phyloP scores from a whole-genome alignment of 64 coral and sea anemone species.

The Hydrozoanthus tunicans region DNA sequence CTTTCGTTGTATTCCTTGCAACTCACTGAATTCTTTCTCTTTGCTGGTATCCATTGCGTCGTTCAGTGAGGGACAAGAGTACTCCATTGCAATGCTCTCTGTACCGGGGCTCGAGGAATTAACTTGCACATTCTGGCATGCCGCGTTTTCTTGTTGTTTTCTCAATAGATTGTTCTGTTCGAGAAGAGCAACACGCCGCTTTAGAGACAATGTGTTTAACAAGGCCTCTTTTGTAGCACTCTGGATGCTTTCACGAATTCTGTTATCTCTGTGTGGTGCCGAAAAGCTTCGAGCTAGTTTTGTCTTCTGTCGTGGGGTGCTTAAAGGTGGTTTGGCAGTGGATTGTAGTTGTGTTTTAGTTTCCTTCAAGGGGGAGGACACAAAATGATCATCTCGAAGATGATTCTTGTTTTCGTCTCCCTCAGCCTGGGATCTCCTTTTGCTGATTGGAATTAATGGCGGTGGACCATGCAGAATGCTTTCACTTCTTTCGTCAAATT shows the following conservation, averaged over 20 bases:
- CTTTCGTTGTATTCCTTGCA: conserved; percentile 57
- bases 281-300: conserved; percentile 55
- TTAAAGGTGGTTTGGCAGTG: background rate
- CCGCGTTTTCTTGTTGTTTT: conserved; percentile 22
- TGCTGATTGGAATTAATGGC: conserved; percentile 38
- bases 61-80: background rate
- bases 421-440: background rate
- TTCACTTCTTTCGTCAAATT: conserved; percentile 54
- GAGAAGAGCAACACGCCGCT: conserved; percentile 75
- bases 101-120: background rate
- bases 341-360: background rate
- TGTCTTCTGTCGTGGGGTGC: conserved; percentile 34
- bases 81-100: background rate
- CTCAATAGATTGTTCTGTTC: conserved; percentile 59
- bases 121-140: background rate
- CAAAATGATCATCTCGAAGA: background rate
- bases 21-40: conserved; percentile 22
- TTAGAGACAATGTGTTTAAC: conserved; percentile 81
- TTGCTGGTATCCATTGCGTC: conserved; percentile 9
- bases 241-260: conserved; percentile 80
- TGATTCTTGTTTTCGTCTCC: background rate
- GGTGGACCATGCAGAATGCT: conserved; percentile 41
- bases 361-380: background rate
- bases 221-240: conserved; percentile 87
- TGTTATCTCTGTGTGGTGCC: conserved; percentile 43